These are phyloP conservation scores for Megalurothrips usitatus DNA, from an alignment of 2,888 invertebrate genomes.

Conservation along the genomic window DNA sequence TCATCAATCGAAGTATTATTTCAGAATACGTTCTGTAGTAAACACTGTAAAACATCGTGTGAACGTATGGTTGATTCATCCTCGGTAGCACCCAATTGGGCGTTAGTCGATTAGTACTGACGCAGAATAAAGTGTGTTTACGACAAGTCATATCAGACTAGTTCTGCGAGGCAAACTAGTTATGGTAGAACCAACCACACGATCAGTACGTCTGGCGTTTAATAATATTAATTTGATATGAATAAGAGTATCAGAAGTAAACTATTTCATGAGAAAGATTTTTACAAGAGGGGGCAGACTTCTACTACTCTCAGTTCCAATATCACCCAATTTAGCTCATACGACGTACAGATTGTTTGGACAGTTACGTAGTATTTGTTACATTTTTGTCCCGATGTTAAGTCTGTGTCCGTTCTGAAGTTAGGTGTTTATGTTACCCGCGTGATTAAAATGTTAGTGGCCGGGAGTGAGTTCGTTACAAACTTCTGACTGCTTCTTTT, in stretches of 20 bases:
- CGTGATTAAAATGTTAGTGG: background rate
- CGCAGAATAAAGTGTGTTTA: background rate
- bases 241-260: background rate
- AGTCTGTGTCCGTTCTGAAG: conserved; percentile 23
- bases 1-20: conserved; percentile 20
- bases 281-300: background rate
- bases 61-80: conserved; percentile 3
- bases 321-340: conserved; percentile 2
- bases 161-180: background rate
- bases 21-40: background rate
- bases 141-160: background rate
- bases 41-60: conserved; percentile 8
- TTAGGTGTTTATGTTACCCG: conserved; percentile 20
- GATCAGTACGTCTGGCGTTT: background rate
- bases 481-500: background rate
- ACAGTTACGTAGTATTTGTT: background rate
- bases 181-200: background rate
- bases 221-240: background rate
- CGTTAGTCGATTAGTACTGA: no score
- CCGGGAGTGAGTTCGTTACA: background rate
- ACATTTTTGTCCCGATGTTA: background rate
- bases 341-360: conserved; percentile 15
- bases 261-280: background rate
- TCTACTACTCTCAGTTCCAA: conserved; percentile 22
- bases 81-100: background rate